Conservation (phyloP, 1,140 invertebrate genomes). For the Magallana angulata region DNA sequence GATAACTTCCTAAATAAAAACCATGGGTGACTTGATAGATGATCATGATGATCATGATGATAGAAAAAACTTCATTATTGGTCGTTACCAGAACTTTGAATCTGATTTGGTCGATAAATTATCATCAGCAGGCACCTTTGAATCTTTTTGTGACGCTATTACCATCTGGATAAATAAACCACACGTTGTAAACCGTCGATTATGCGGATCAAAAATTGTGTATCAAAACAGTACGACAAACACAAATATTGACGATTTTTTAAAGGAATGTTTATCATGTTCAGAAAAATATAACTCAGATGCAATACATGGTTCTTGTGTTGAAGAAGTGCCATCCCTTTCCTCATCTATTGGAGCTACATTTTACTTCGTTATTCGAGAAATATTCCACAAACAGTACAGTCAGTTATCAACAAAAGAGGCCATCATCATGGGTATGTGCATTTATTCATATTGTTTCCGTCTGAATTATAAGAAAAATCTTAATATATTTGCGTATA, state of each 20-base stretch:
- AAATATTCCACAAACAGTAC: background rate
- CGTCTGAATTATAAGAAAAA: too few relatives aligned
- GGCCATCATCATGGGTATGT: background rate
- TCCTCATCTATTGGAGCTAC: background rate
- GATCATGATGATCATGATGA: too few relatives aligned
- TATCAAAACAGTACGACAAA: background rate
- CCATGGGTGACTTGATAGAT: background rate
- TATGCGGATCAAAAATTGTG: conserved; percentile 73
- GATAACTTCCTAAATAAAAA: background rate
- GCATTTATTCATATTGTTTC: too few relatives aligned
- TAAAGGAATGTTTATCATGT: background rate
- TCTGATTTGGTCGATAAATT: background rate
- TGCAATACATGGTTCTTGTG: background rate
- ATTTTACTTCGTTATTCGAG: conserved; percentile 7
- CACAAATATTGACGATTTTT: background rate
- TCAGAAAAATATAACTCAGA: background rate
- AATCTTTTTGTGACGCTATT: conserved; percentile 71
- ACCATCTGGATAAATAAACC: conserved; percentile 79
- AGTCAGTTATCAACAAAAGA: background rate
- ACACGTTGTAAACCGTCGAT: conserved; percentile 78
- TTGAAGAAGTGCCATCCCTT: background rate
- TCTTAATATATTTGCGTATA: too few relatives aligned
- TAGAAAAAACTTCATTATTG: background rate
- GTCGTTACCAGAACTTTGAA: conserved; percentile 12
- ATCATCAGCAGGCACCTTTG: conserved; percentile 36